Evolutionary conservation across 2,797 vertebrate species (phyloP), one percentile per base, ranked within the genome.

Genomic region (Nyctalus aviator): DNA sequence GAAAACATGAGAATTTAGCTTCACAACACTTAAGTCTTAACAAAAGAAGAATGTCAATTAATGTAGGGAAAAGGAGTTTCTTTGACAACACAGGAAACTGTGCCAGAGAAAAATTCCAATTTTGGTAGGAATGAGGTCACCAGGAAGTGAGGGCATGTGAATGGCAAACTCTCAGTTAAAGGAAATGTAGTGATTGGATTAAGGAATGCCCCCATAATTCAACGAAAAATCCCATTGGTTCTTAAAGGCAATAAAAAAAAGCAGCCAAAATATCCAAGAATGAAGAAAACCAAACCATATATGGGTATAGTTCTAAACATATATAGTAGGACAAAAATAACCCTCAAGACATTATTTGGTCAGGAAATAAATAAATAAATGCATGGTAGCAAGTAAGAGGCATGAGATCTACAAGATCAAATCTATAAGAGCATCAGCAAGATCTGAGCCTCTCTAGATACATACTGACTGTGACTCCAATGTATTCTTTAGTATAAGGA

Each of bases 21-120:
- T 92, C 90, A 92, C 3, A 85, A 73, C 86, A 94, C 94, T 97
- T 95, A 73, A 91, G 87, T 55, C 86, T 94, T 96, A 94, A 96
- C 96, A 96, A 97, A 97, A 82, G 95, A 84, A 96, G 82, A 96
- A 91, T 66, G 72, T 76, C 89, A 96, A 79, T 91, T 84, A 82
- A 84, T 86, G 66, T 69, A 91, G 78, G 94, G 41, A 53, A 94
- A 96, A 96, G 21, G 77, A 79, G 59, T 84, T 94, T 87, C 66
- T 91, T 92, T 93, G 66, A 64, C 62, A 95, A 95, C 91, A 97
- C 95, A 94, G 95, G 96, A 97, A 96, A 94, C 85, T 84, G 95
- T 95, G 46, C 95, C 95, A 95, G 59, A 95, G 77, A 91, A 91
- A 96, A 94, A 53, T 84, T 91, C 76, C 81, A 84, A 21, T 93